Percentiles rank a stretch among this genome's conserved stretches.
Conservation (phyloP, 2,113 vertebrate species). For the Chloebia gouldiae region DNA sequence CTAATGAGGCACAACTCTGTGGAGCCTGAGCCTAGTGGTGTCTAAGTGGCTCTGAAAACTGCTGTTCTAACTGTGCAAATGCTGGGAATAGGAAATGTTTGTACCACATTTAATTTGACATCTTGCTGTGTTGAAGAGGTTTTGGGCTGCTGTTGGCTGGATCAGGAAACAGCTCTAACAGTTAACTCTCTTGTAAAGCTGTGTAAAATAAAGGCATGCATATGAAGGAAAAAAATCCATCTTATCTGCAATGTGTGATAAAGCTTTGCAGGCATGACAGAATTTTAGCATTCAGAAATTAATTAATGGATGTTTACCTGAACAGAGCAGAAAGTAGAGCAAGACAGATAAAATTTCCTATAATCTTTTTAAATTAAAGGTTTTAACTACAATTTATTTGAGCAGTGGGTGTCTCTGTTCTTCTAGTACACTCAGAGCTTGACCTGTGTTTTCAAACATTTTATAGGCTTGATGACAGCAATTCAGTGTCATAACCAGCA, state of each 20-base stretch:
- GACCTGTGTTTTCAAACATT: neutral
- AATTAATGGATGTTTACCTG: neutral
- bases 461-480: neutral
- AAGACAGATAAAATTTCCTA: neutral
- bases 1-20: neutral
- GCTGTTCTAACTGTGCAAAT: neutral
- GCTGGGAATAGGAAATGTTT: neutral
- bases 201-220: neutral
- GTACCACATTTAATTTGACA: neutral
- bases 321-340: neutral
- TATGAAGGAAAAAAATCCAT: neutral
- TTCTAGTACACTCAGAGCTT: neutral
- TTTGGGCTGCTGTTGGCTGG: neutral
- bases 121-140: neutral
- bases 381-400: neutral
- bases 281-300: neutral
- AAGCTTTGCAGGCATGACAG: neutral
- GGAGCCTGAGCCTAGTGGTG: neutral
- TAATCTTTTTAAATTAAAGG: neutral
- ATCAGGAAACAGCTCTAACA: neutral
- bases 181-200: neutral
- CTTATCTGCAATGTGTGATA: neutral
- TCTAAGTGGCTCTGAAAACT: neutral
- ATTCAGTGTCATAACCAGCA: neutral
- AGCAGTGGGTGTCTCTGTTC: neutral